Conservation (phyloP, 2,888 invertebrate genomes). For the Meandrusa payeni region DNA sequence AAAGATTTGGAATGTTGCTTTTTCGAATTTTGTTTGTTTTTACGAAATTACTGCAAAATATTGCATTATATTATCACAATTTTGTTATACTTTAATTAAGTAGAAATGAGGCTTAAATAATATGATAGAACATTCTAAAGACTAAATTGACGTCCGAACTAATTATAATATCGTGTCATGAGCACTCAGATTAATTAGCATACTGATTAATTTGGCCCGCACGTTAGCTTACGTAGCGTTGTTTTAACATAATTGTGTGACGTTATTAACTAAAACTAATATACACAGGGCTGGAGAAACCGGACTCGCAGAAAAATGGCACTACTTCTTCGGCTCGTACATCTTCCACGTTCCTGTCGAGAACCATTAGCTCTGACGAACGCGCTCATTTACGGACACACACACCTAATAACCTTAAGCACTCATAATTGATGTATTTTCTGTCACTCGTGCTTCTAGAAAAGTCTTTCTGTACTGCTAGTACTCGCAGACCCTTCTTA, state of each 20-base stretch:
- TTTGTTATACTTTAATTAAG: too few species aligned
- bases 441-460: too few species aligned
- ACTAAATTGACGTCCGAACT: too few species aligned
- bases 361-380: slow-evolving; percentile 68
- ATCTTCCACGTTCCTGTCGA: slow-evolving; percentile 67
- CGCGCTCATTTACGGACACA: slow-evolving; percentile 54
- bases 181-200: slow-evolving; percentile 12
- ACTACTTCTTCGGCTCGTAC: slow-evolving; percentile 60
- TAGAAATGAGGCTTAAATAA: too few species aligned
- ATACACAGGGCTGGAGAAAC: slow-evolving; percentile 68
- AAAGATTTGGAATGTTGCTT: too few species aligned
- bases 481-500: too few species aligned
- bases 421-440: slow-evolving; percentile 29
- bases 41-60: too few species aligned
- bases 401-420: slow-evolving; percentile 51
- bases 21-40: too few species aligned
- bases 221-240: slow-evolving; percentile 19
- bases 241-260: slow-evolving; percentile 21
- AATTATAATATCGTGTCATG: too few species aligned
- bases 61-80: too few species aligned
- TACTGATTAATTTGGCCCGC: slow-evolving; percentile 21
- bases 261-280: slow-evolving; percentile 54
- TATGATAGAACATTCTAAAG: too few species aligned
- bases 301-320: slow-evolving; percentile 62
- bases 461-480: too few species aligned